A percentile compares a stretch with the other conserved stretches of the same genome.
phyloP scores from a whole-genome alignment of 2,113 vertebrate genomes.

The Cyanoderma ruficeps region DNA sequence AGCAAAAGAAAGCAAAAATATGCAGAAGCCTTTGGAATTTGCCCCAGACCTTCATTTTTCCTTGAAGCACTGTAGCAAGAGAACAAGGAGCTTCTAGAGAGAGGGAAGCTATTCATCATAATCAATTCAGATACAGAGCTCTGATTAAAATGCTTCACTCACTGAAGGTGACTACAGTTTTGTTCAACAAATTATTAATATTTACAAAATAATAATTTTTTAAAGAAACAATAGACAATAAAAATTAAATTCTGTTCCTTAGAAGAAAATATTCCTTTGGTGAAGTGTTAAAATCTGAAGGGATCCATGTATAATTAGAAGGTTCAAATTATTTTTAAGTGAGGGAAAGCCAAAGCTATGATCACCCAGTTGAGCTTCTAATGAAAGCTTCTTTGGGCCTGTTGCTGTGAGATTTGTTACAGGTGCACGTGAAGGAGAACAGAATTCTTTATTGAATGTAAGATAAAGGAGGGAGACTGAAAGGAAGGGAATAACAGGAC shows the following conservation, averaged over 20 bases:
- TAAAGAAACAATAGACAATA: neutral
- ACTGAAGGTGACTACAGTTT: neutral
- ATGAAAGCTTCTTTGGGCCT: neutral
- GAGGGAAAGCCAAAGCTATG: neutral
- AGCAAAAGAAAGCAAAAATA: neutral
- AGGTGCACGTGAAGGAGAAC: neutral
- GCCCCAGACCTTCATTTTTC: neutral
- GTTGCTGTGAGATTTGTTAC: neutral
- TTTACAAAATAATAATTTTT: neutral
- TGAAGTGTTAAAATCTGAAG: neutral
- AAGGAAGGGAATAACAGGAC: neutral
- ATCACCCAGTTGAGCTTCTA: neutral
- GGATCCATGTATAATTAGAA: neutral
- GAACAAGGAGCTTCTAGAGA: neutral
- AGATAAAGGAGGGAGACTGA: neutral
- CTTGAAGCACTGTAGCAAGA: neutral
- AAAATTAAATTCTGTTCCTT: neutral
- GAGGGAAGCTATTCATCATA: neutral
- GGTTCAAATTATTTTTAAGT: neutral
- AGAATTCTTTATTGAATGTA: neutral
- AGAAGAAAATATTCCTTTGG: neutral
- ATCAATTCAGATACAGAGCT: neutral
- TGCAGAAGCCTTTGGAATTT: neutral
- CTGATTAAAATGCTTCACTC: neutral
- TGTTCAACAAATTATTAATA: neutral